phyloP scores from a whole-genome alignment of 35 echinoderm and acorn worm species.

The Anneissia japonica region DNA sequence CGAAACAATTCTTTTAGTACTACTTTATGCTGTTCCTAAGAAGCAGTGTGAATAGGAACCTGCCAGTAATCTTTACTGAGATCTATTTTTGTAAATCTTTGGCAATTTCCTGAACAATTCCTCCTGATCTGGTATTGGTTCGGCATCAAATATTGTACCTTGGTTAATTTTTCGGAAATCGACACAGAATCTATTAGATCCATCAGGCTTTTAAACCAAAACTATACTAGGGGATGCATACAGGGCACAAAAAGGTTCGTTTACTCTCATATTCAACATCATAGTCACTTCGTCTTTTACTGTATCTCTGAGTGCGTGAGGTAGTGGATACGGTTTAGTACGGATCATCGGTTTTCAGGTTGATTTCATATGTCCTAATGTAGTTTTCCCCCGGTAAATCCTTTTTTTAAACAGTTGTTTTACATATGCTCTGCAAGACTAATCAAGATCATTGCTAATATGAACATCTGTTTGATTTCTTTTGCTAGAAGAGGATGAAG shows the following conservation, averaged over 20 bases:
- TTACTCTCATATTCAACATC: slow-evolving; percentile 26
- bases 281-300: background rate
- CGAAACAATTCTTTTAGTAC: too few species aligned
- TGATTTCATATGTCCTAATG: background rate
- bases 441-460: too few species aligned
- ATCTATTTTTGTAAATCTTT: slow-evolving; percentile 29
- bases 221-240: slow-evolving; percentile 40
- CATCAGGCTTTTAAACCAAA: slow-evolving; percentile 29
- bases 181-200: slow-evolving; percentile 36
- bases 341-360: background rate
- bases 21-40: too few species aligned
- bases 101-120: slow-evolving; percentile 22
- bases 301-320: background rate
- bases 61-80: slow-evolving; percentile 55
- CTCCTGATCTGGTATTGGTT: slow-evolving; percentile 41
- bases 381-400: background rate
- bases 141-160: slow-evolving; percentile 46
- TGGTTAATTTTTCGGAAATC: slow-evolving; percentile 43
- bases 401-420: too few species aligned
- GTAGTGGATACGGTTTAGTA: background rate
- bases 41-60: too few species aligned
- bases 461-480: too few species aligned
- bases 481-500: too few species aligned
- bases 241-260: background rate
- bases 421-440: too few species aligned